Percentiles rank a stretch among this genome's conserved stretches.
Evolutionary conservation across 2,888 invertebrate species (phyloP).

Genomic region (Anodontia alba): DNA sequence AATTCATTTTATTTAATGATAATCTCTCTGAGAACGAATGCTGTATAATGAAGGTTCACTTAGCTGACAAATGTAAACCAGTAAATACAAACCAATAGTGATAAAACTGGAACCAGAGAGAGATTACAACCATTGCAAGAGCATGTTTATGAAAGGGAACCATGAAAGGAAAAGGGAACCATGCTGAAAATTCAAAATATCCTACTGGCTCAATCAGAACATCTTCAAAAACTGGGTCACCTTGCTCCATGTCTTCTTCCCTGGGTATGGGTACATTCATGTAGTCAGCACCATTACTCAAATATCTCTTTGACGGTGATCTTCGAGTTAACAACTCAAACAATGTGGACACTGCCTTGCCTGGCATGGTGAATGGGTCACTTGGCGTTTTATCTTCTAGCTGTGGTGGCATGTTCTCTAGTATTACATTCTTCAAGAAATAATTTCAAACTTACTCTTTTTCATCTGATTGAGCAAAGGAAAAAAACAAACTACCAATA

Average conservation of each 20-base stretch:
- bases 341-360: not conserved
- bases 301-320: not conserved
- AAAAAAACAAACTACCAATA: too few species aligned
- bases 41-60: too few species aligned
- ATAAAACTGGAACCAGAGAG: too few species aligned
- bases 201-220: not conserved
- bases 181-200: constrained; percentile 9
- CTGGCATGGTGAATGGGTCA: not conserved
- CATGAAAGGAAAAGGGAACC: not conserved
- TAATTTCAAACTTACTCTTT: too few species aligned
- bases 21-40: too few species aligned
- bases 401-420: not conserved
- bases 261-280: not conserved
- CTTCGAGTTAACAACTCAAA: not conserved
- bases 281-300: not conserved
- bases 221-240: not conserved
- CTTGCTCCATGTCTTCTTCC: not conserved
- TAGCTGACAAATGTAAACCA: too few species aligned
- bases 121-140: too few species aligned
- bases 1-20: too few species aligned
- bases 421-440: not conserved
- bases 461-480: too few species aligned
- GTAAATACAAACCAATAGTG: too few species aligned
- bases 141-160: too few species aligned
- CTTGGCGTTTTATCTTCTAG: not conserved